Percentiles rank a stretch among this genome's conserved stretches.
phyloP scores from a whole-genome alignment of 1,140 invertebrate genomes.

The Phymastichus coffea region DNA sequence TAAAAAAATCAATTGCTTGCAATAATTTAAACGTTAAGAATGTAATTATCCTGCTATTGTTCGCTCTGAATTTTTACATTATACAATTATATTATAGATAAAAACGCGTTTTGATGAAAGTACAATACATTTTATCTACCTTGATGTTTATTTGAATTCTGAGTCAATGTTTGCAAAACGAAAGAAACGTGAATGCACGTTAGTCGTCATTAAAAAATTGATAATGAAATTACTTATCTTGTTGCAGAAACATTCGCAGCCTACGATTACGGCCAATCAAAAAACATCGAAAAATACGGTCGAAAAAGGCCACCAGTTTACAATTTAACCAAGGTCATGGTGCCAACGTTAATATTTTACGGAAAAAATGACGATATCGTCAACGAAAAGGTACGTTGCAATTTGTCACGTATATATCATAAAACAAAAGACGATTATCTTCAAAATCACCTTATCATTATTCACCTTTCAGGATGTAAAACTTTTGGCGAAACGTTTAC shows the following conservation, averaged over 20 bases:
- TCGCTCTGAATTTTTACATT: too few relatives aligned
- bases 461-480: slow-evolving; percentile 3
- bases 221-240: neutral
- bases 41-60: too few relatives aligned
- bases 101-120: too few relatives aligned
- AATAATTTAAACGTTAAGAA: too few relatives aligned
- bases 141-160: neutral
- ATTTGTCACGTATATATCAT: too few relatives aligned
- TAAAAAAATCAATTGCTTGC: too few relatives aligned
- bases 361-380: neutral
- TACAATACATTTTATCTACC: neutral
- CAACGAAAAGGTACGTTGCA: neutral
- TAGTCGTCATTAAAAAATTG: too few relatives aligned
- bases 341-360: neutral
- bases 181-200: too few relatives aligned
- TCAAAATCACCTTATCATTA: too few relatives aligned
- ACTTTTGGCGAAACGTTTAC: neutral
- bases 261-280: neutral
- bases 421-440: too few relatives aligned
- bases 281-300: slow-evolving; percentile 1
- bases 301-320: neutral
- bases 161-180: too few relatives aligned
- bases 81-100: too few relatives aligned
- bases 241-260: slow-evolving; percentile 2
- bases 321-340: slow-evolving; percentile 1